Percentiles rank a stretch among this genome's conserved stretches.
These are phyloP conservation scores for Tamias sibiricus DNA, from an alignment of 2,113 vertebrate genomes.

Conservation along the genomic window DNA sequence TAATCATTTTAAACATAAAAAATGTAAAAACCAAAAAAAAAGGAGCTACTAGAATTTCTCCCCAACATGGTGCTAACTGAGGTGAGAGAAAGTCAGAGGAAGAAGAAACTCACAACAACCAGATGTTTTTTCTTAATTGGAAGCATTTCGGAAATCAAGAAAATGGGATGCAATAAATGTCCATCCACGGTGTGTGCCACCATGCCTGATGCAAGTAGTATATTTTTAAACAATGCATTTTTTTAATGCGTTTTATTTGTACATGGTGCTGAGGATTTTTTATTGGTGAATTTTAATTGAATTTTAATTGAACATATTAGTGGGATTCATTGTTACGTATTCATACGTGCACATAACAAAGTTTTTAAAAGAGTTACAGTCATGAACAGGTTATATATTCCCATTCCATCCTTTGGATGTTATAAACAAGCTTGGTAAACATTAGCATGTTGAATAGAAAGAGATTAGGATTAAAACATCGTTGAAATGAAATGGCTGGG, in stretches of 20 bases:
- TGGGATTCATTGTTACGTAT: too few relatives aligned
- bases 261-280: too few relatives aligned
- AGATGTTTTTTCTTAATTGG: background rate
- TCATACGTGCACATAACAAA: too few relatives aligned
- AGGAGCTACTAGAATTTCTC: background rate
- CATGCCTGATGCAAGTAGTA: too few relatives aligned
- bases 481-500: background rate
- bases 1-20: conserved; percentile 47
- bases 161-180: background rate
- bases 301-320: too few relatives aligned
- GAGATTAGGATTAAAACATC: background rate
- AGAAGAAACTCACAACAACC: background rate
- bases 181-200: too few relatives aligned
- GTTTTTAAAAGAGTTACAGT: background rate
- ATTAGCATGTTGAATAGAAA: background rate
- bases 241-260: too few relatives aligned
- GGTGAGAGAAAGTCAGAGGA: background rate
- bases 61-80: background rate
- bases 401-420: background rate
- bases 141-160: background rate
- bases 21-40: background rate
- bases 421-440: background rate
- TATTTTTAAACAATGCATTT: too few relatives aligned
- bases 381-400: background rate
- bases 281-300: too few relatives aligned